Percentiles rank a stretch among this genome's conserved stretches.
Conservation (phyloP, 2,797 vertebrate genomes). For the Morus bassanus region DNA sequence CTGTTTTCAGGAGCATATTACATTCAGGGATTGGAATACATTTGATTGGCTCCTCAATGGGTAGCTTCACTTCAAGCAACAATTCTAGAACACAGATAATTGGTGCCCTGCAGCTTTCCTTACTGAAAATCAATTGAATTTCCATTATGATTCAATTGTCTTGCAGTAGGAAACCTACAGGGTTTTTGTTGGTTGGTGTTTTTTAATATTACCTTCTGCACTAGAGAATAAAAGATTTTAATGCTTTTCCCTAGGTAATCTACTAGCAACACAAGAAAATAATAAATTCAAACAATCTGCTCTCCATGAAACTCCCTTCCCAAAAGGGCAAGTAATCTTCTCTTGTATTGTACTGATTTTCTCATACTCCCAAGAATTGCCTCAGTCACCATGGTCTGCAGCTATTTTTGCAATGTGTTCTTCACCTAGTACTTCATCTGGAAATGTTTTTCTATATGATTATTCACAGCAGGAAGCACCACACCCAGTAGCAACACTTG, state of each 20-base stretch:
- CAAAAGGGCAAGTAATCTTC: constrained; percentile 16
- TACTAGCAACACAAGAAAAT: constrained; percentile 21
- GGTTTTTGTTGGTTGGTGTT: constrained; percentile 13
- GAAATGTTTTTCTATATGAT: not conserved
- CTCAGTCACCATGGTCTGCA: not conserved
- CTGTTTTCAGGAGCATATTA: not conserved
- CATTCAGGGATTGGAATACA: constrained; percentile 19
- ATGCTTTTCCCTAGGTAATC: constrained; percentile 39
- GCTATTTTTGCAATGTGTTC: not conserved
- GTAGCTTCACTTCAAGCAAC: constrained; percentile 51
- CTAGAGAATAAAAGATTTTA: constrained; percentile 41
- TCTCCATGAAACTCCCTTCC: constrained; percentile 26
- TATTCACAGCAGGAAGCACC: not conserved
- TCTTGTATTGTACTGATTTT: not conserved
- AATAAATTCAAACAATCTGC: constrained; percentile 50
- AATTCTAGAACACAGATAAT: constrained; percentile 63
- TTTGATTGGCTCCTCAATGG: constrained; percentile 53
- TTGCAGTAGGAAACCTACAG: constrained; percentile 51
- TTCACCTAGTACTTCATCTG: not conserved
- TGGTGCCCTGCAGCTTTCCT: constrained; percentile 65
- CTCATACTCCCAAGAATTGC: not conserved
- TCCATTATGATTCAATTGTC: constrained; percentile 70
- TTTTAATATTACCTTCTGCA: constrained; percentile 55
- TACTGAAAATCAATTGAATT: constrained; percentile 70
- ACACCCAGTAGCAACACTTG: not conserved